A percentile compares a stretch with the other conserved stretches of the same genome.
Conservation (phyloP, 2,888 invertebrate genomes). For the Notodonta dromedarius region DNA sequence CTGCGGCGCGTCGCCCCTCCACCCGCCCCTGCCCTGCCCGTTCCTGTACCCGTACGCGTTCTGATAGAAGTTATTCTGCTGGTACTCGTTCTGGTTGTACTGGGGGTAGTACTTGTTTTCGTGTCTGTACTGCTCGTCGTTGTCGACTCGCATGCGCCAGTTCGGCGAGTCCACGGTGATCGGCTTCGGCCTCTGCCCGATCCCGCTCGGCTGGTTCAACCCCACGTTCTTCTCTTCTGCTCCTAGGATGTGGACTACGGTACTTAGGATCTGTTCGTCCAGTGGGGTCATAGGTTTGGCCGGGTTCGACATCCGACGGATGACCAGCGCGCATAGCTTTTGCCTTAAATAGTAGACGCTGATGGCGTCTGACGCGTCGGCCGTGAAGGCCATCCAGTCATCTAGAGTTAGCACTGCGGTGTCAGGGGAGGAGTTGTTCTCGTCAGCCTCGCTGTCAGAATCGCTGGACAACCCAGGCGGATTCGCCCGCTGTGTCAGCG, state of each 20-base stretch:
- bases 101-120: constrained; percentile 54
- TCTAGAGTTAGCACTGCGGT: constrained; percentile 85
- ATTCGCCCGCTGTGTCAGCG: constrained; percentile 73
- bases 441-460: constrained; percentile 76
- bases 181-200: constrained; percentile 90
- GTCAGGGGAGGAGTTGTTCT: constrained; percentile 64
- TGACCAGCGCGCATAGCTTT: constrained; percentile 88
- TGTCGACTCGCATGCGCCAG: constrained; percentile 63
- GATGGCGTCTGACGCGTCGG: constrained; percentile 87
- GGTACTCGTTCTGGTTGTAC: constrained; percentile 53
- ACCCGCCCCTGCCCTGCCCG: constrained; percentile 51
- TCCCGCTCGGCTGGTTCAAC: constrained; percentile 88
- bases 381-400: constrained; percentile 89
- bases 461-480: constrained; percentile 76
- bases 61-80: constrained; percentile 51
- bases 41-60: constrained; percentile 56
- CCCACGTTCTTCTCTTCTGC: constrained; percentile 89
- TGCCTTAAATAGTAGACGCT: constrained; percentile 88
- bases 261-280: constrained; percentile 88
- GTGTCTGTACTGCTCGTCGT: constrained; percentile 57
- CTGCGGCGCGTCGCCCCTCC: constrained; percentile 53
- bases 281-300: constrained; percentile 81
- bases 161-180: constrained; percentile 83
- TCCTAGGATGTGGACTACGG: constrained; percentile 87
- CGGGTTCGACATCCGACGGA: constrained; percentile 85